Conservation (phyloP, 2,113 vertebrate species). For the Peucedramus taeniatus region DNA sequence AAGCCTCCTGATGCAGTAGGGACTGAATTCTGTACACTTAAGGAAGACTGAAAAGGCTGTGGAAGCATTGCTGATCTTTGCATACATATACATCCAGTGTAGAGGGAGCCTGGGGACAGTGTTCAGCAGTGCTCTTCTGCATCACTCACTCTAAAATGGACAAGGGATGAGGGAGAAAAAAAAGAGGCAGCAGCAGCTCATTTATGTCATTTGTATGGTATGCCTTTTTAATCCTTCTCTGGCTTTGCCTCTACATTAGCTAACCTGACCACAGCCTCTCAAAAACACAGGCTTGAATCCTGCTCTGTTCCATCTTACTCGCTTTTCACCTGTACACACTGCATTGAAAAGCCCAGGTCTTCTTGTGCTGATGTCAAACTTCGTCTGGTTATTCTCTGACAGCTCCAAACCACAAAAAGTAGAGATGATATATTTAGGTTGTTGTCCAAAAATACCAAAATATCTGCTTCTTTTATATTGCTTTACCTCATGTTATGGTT, state of each 20-base stretch:
- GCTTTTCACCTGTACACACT: not conserved
- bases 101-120: not conserved
- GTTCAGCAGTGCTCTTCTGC: not conserved
- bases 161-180: not conserved
- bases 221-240: not conserved
- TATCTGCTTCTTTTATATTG: not conserved
- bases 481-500: not conserved
- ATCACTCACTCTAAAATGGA: not conserved
- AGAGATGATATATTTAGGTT: not conserved
- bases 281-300: not conserved
- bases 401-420: not conserved
- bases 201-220: not conserved
- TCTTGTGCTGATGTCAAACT: not conserved
- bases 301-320: not conserved
- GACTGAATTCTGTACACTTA: not conserved
- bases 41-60: not conserved
- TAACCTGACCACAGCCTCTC: not conserved
- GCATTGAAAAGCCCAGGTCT: not conserved
- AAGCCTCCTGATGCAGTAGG: not conserved
- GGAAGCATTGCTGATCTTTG: not conserved
- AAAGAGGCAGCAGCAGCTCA: not conserved
- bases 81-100: not conserved
- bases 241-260: not conserved
- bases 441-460: not conserved
- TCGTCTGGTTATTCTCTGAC: not conserved